Conservation (phyloP, 2,113 vertebrate genomes). For the Zapus hudsonius region DNA sequence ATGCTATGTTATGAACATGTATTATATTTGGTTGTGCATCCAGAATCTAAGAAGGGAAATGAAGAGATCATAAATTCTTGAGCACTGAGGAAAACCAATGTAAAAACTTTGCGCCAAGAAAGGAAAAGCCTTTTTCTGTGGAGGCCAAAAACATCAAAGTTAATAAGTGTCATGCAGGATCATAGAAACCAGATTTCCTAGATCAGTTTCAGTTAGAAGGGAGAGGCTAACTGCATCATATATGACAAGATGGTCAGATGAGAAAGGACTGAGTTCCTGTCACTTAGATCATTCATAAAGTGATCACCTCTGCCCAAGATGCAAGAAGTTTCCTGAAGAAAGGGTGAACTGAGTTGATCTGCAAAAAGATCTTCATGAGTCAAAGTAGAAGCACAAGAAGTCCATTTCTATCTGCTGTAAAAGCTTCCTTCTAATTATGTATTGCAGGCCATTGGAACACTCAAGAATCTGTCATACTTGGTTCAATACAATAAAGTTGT, state of each 20-base stretch:
- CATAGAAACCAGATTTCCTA: not conserved
- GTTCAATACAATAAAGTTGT: slow-evolving; percentile 57
- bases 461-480: slow-evolving; percentile 57
- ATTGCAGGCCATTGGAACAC: slow-evolving; percentile 49
- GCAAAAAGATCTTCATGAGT: slow-evolving; percentile 1
- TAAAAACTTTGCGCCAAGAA: not conserved
- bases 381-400: slow-evolving; percentile 56
- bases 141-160: not conserved
- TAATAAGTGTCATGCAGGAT: too few relatives aligned
- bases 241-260: not conserved
- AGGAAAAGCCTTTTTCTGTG: not conserved
- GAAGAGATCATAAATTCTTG: not conserved
- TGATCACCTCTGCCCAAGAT: not conserved
- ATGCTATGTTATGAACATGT: not conserved
- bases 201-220: not conserved
- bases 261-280: not conserved
- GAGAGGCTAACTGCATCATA: not conserved
- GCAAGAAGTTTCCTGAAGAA: not conserved
- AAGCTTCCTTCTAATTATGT: slow-evolving; percentile 57
- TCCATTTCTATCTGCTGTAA: slow-evolving; percentile 48
- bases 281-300: not conserved
- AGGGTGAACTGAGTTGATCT: not conserved
- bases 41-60: not conserved
- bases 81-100: not conserved
- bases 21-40: not conserved